Evolutionary conservation across 2,797 vertebrate species (phyloP).

Genomic region (Iguana delicatissima): DNA sequence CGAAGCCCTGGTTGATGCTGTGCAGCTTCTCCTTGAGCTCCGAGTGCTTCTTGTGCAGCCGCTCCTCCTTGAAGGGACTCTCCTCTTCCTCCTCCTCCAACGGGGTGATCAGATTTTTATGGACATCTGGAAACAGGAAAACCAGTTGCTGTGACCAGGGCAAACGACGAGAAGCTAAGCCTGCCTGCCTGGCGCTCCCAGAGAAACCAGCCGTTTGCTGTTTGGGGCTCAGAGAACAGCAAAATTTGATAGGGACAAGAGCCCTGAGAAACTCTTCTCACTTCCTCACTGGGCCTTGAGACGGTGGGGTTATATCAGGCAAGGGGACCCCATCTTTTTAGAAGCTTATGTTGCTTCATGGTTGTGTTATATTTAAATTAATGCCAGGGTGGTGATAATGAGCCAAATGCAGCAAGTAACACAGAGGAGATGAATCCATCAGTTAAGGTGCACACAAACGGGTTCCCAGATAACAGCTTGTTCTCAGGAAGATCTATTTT

Average conservation of each 20-base stretch:
- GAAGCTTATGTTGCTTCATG: background rate
- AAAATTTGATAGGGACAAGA: too few species aligned
- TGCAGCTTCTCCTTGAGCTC: slow-evolving; percentile 92
- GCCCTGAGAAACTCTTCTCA: too few species aligned
- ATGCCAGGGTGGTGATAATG: background rate
- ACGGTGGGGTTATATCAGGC: background rate
- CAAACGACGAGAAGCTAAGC: too few species aligned
- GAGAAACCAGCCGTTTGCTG: too few species aligned
- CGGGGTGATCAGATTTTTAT: slow-evolving; percentile 91
- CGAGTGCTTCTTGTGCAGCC: slow-evolving; percentile 86
- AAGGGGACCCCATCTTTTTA: background rate
- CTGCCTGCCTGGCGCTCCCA: background rate
- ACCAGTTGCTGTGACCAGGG: background rate
- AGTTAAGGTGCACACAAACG: background rate
- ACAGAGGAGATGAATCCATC: too few species aligned
- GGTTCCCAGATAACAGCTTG: background rate
- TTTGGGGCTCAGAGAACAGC: background rate
- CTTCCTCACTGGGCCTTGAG: background rate
- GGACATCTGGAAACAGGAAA: slow-evolving; percentile 81
- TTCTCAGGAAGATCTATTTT: background rate
- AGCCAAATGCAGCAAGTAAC: background rate
- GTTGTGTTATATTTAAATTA: background rate
- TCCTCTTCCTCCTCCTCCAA: slow-evolving; percentile 82
- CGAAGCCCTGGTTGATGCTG: slow-evolving; percentile 92
- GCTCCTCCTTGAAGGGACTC: slow-evolving; percentile 77